A percentile compares a stretch with the other conserved stretches of the same genome.
Conservation (phyloP, 2,888 invertebrate species). For the Apodemia duryi region DNA sequence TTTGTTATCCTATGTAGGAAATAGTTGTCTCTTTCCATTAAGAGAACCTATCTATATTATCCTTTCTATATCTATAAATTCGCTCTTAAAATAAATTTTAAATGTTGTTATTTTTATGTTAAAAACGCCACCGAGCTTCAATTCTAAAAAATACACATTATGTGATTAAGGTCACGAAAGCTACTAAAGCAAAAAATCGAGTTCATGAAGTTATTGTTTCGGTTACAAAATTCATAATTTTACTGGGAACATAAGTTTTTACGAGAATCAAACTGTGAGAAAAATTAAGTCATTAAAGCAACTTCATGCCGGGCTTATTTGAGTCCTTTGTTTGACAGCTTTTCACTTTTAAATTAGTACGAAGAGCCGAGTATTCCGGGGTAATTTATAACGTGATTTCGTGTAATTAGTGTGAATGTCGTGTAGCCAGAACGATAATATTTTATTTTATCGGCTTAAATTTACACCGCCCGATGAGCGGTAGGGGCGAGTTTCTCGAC, state of each 20-base stretch:
- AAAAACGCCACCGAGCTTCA: neutral
- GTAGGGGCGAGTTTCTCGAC: slow-evolving; percentile 63
- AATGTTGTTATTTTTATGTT: too few species aligned
- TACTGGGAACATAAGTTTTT: slow-evolving; percentile 39
- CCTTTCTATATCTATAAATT: too few species aligned
- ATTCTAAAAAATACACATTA: neutral
- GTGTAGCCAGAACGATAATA: slow-evolving; percentile 57
- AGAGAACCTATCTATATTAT: too few species aligned
- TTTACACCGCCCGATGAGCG: slow-evolving; percentile 65
- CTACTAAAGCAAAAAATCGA: neutral
- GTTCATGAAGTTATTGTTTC: neutral
- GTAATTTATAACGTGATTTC: slow-evolving; percentile 67
- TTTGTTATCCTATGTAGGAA: too few species aligned
- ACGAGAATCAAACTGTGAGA: slow-evolving; percentile 22
- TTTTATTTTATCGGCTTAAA: slow-evolving; percentile 75
- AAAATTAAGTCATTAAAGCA: slow-evolving; percentile 50
- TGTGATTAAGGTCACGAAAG: slow-evolving; percentile 4
- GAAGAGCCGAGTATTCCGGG: slow-evolving; percentile 55
- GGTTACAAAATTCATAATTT: slow-evolving; percentile 36
- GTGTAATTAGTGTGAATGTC: slow-evolving; percentile 63
- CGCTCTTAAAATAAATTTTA: too few species aligned
- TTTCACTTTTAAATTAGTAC: slow-evolving; percentile 55
- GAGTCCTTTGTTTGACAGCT: slow-evolving; percentile 59
- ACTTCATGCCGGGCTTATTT: slow-evolving; percentile 50
- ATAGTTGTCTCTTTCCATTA: too few species aligned